A percentile compares a stretch with the other conserved stretches of the same genome.
These are phyloP conservation scores for Lamellibrachia columna DNA, from an alignment of 2,888 invertebrate species.

Conservation along the genomic window DNA sequence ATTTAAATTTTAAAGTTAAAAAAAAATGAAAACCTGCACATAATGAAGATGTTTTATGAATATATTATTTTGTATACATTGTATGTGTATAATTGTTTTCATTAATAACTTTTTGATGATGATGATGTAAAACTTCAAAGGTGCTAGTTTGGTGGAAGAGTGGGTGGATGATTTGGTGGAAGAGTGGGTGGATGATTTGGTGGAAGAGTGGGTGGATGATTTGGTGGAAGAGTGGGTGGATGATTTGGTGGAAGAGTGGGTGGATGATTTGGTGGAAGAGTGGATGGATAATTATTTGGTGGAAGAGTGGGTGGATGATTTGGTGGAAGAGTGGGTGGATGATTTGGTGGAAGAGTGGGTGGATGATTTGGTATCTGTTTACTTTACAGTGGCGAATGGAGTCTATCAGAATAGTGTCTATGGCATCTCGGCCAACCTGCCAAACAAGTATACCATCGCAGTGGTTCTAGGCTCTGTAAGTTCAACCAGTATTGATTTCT, in stretches of 20 bases:
- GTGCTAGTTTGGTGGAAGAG: neutral
- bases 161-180: neutral
- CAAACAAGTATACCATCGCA: slow-evolving; percentile 91
- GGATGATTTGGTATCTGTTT: slow-evolving; percentile 17
- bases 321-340: neutral
- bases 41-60: neutral
- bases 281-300: too few species aligned
- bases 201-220: too few species aligned
- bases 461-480: slow-evolving; percentile 87
- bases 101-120: too few species aligned
- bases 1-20: neutral
- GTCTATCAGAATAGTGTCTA: slow-evolving; percentile 97
- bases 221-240: too few species aligned
- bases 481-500: slow-evolving; percentile 33
- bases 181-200: too few species aligned
- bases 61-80: neutral
- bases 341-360: neutral
- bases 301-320: too few species aligned
- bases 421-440: slow-evolving; percentile 93
- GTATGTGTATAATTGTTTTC: neutral
- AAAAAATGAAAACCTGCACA: neutral
- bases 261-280: too few species aligned
- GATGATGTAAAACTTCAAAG: too few species aligned
- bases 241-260: too few species aligned
- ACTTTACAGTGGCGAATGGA: slow-evolving; percentile 81